Percentiles rank a stretch among this genome's conserved stretches.
Evolutionary conservation across 53 echinoderm and acorn worm genomes (phyloP).

Genomic region (Holothuria scabra): DNA sequence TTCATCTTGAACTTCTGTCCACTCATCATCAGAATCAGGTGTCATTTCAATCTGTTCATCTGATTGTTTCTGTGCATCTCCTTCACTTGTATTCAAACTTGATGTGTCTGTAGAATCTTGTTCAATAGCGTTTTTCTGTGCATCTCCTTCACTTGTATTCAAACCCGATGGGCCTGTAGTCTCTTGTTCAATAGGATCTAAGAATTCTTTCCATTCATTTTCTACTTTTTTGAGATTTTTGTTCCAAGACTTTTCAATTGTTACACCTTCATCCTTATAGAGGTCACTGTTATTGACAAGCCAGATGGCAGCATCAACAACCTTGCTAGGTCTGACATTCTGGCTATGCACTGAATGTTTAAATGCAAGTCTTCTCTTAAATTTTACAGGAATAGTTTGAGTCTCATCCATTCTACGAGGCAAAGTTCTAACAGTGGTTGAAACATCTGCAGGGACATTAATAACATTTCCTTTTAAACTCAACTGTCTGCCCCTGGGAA

Average conservation of each 20-base stretch:
- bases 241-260: neutral
- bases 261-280: conserved; percentile 26
- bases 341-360: conserved; percentile 35
- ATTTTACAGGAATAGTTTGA: conserved; percentile 42
- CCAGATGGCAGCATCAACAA: conserved; percentile 45
- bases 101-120: conserved; percentile 6
- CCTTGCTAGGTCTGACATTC: conserved; percentile 54
- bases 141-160: neutral
- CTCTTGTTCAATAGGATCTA: neutral
- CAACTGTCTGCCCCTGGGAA: conserved; percentile 39
- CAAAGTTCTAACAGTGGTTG: conserved; percentile 10
- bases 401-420: conserved; percentile 23
- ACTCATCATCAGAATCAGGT: neutral
- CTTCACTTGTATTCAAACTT: neutral
- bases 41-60: conserved; percentile 37
- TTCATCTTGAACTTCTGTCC: neutral
- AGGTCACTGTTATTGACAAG: conserved; percentile 19
- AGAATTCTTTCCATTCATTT: neutral
- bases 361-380: conserved; percentile 43
- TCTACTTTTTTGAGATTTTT: neutral
- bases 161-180: neutral
- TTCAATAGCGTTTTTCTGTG: neutral
- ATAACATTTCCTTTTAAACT: conserved; percentile 42
- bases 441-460: conserved; percentile 34
- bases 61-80: neutral